phyloP scores from a whole-genome alignment of 2,797 vertebrate species.

The Ctenochaetus hawaiiensis region DNA sequence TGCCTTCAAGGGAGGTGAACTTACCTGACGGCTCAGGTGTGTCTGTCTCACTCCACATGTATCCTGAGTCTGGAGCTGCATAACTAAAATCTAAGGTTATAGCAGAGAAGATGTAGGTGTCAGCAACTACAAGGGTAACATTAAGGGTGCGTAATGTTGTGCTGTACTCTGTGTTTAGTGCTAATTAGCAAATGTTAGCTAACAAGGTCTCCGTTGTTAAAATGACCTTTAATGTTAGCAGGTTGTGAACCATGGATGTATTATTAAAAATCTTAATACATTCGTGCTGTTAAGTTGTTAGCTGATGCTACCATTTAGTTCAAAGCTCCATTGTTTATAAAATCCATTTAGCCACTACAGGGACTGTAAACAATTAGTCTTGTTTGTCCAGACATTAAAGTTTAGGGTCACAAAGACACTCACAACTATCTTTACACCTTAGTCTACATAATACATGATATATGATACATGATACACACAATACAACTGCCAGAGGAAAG shows the following conservation, averaged over 20 bases:
- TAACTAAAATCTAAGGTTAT: slow-evolving; percentile 84
- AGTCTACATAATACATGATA: not conserved
- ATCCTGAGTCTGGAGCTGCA: slow-evolving; percentile 82
- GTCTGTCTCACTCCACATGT: slow-evolving; percentile 82
- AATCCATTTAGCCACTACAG: too few species aligned
- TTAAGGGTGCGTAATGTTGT: not conserved
- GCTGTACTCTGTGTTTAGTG: slow-evolving; percentile 1
- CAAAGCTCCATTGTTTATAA: too few species aligned
- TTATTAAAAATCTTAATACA: not conserved
- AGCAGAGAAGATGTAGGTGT: slow-evolving; percentile 70
- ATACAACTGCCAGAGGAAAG: not conserved
- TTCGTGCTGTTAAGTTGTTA: not conserved
- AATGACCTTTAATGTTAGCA: not conserved
- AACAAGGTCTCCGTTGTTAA: not conserved
- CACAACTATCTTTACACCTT: not conserved
- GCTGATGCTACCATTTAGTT: too few species aligned
- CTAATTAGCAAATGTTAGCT: not conserved
- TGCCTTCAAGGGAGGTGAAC: slow-evolving; percentile 25
- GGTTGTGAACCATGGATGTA: slow-evolving; percentile 2
- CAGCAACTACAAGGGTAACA: slow-evolving; percentile 48
- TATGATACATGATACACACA: not conserved
- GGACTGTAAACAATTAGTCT: too few species aligned
- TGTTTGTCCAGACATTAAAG: not conserved
- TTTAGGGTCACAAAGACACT: not conserved
- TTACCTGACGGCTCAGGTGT: slow-evolving; percentile 82